Percentiles rank a stretch among this genome's conserved stretches.
Evolutionary conservation across 2,797 vertebrate species (phyloP).

Genomic region (Ptychadena robeensis): DNA sequence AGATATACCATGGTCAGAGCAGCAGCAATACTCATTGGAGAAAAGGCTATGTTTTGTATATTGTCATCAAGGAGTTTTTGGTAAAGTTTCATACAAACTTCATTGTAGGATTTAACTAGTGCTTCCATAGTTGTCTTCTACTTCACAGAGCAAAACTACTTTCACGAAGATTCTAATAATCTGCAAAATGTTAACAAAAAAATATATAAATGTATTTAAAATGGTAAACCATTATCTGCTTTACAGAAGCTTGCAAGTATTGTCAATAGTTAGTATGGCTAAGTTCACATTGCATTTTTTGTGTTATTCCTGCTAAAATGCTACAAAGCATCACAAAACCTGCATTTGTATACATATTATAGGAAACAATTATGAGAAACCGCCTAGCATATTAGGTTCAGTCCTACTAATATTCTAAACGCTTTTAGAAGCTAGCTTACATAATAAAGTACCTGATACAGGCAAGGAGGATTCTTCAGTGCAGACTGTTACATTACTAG

Average conservation of each 20-base stretch:
- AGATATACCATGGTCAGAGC: constrained; percentile 69
- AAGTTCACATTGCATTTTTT: background rate
- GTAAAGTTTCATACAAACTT: constrained; percentile 73
- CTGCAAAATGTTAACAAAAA: background rate
- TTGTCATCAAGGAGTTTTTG: constrained; percentile 64
- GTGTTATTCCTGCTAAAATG: background rate
- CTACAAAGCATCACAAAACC: background rate
- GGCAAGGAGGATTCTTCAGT: background rate
- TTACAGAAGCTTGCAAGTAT: too few relatives aligned
- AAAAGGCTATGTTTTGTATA: constrained; percentile 68
- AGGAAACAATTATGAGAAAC: too few relatives aligned
- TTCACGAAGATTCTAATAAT: background rate
- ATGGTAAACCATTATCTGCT: too few relatives aligned
- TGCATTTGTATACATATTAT: background rate
- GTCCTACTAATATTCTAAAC: background rate
- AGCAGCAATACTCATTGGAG: constrained; percentile 70
- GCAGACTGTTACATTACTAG: constrained; percentile 11
- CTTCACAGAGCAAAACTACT: constrained; percentile 3
- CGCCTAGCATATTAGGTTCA: too few relatives aligned
- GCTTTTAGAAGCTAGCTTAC: background rate
- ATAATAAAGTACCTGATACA: constrained; percentile 14
- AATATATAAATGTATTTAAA: too few relatives aligned
- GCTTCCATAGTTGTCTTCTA: constrained; percentile 63
- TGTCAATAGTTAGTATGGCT: background rate
- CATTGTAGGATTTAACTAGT: constrained; percentile 54